These are phyloP conservation scores for Salvator merianae DNA, from an alignment of 2,113 vertebrate species.

Conservation along the genomic window DNA sequence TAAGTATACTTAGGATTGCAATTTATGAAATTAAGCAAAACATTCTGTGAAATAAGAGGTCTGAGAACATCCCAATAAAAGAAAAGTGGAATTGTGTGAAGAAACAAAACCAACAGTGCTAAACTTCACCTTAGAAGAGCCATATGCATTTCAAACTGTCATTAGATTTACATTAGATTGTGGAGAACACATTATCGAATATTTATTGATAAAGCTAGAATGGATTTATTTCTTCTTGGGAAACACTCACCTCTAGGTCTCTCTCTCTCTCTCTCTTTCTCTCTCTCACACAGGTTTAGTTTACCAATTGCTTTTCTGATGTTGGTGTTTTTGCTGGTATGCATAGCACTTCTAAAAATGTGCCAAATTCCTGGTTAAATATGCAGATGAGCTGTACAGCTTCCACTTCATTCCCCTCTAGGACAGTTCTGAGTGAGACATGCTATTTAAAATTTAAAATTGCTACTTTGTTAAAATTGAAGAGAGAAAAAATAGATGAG, in stretches of 20 bases:
- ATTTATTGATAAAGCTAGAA: neutral
- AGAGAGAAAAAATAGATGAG: slow-evolving; percentile 27
- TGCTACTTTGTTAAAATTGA: slow-evolving; percentile 55
- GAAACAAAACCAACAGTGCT: too few species aligned
- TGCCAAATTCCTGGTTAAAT: slow-evolving; percentile 59
- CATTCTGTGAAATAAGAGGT: too few species aligned
- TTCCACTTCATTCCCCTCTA: slow-evolving; percentile 64
- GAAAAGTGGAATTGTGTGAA: too few species aligned
- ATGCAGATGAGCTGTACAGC: slow-evolving; percentile 61
- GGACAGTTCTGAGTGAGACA: slow-evolving; percentile 44
- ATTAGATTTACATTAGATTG: neutral
- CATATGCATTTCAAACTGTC: neutral
- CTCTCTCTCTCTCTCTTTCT: neutral
- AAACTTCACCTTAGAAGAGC: too few species aligned
- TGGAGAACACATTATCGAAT: neutral
- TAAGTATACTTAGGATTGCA: too few species aligned
- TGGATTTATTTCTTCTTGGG: neutral
- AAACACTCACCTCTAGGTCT: slow-evolving; percentile 23
- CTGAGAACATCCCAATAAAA: too few species aligned
- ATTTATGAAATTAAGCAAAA: too few species aligned
- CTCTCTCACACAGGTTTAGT: slow-evolving; percentile 5
- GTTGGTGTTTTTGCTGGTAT: slow-evolving; percentile 46
- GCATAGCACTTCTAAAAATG: slow-evolving; percentile 42
- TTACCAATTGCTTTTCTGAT: slow-evolving; percentile 39
- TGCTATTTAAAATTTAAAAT: too few species aligned